These are phyloP conservation scores for Hirundichthys speculiger DNA, from an alignment of 2,113 vertebrate species.

Conservation along the genomic window DNA sequence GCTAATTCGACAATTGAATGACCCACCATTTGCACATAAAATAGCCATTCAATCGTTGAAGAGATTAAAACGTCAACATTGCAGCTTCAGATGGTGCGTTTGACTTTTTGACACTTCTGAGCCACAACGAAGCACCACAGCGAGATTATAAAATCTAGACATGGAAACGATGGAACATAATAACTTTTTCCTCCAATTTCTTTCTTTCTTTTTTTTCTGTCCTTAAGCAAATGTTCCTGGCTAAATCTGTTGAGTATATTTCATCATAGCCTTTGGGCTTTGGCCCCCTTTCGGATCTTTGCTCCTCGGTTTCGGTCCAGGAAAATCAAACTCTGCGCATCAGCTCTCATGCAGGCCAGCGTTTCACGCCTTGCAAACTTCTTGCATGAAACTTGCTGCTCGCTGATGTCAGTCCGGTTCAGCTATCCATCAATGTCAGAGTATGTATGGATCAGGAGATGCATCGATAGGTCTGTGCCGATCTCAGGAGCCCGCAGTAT, in stretches of 20 bases:
- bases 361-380: constrained; percentile 47
- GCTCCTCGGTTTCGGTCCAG: constrained; percentile 23
- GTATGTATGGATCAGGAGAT: constrained; percentile 73
- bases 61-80: too few relatives aligned
- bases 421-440: constrained; percentile 76
- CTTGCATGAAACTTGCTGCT: constrained; percentile 53
- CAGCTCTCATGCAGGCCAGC: constrained; percentile 7
- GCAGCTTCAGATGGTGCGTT: neutral
- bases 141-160: neutral
- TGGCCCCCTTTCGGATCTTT: constrained; percentile 44
- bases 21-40: too few relatives aligned
- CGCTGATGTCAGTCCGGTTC: constrained; percentile 72
- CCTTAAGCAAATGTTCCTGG: constrained; percentile 1
- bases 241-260: constrained; percentile 34
- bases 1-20: neutral
- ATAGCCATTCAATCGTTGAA: too few relatives aligned
- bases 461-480: constrained; percentile 66
- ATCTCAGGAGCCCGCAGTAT: constrained; percentile 54
- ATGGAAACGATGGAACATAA: too few relatives aligned
- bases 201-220: neutral
- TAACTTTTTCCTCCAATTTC: neutral
- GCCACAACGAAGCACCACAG: too few relatives aligned
- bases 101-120: neutral
- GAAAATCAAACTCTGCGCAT: constrained; percentile 42
- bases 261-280: constrained; percentile 38